Conservation (phyloP, 1,140 invertebrate genomes). For the Drosophila sechellia region DNA sequence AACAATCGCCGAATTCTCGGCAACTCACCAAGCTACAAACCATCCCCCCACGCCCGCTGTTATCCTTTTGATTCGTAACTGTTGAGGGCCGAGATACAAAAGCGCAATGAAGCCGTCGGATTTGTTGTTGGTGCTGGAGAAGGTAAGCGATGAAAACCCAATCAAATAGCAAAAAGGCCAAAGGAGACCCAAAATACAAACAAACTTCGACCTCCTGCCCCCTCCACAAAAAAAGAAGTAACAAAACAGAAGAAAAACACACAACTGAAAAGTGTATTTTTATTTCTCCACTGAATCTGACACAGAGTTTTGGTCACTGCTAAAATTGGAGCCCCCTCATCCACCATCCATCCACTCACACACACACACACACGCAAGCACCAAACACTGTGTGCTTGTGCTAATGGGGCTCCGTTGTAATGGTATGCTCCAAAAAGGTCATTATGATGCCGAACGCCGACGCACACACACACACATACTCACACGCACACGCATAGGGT, state of each 20-base stretch:
- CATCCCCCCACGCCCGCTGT: neutral
- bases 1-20: constrained; percentile 16
- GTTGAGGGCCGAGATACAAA: constrained; percentile 15
- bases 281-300: constrained; percentile 25
- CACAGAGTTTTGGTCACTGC: constrained; percentile 55
- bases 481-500: neutral
- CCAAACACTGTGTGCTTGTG: constrained; percentile 28
- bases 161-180: neutral
- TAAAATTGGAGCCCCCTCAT: constrained; percentile 67
- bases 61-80: constrained; percentile 26
- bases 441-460: constrained; percentile 73
- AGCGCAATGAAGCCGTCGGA: constrained; percentile 79
- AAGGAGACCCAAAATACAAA: constrained; percentile 2
- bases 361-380: neutral
- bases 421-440: constrained; percentile 67
- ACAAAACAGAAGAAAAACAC: no score
- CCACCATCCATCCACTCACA: neutral
- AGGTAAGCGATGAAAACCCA: constrained; percentile 59
- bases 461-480: constrained; percentile 28
- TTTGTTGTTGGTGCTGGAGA: constrained; percentile 79
- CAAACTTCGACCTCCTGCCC: neutral
- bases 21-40: constrained; percentile 1
- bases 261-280: constrained; percentile 19
- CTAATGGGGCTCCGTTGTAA: constrained; percentile 66
- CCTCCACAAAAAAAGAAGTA: neutral